These are phyloP conservation scores for Saturnia japonica DNA, from an alignment of 2,888 invertebrate species.

Conservation along the genomic window DNA sequence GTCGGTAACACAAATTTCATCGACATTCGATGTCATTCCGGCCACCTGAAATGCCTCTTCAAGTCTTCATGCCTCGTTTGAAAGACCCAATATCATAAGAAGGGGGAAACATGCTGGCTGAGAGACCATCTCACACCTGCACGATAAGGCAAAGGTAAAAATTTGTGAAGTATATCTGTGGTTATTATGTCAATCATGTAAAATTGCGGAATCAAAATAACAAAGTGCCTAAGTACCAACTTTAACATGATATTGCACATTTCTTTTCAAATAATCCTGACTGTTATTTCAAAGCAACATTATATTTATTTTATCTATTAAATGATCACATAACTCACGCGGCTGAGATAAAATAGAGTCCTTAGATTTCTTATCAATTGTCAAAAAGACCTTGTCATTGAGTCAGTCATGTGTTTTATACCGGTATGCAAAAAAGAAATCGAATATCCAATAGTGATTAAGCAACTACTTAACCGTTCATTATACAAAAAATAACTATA, in stretches of 20 bases:
- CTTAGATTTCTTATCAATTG: slow-evolving; percentile 11
- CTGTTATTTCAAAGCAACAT: neutral
- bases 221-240: no score
- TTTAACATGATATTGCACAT: neutral
- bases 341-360: neutral
- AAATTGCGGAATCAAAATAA: neutral
- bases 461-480: neutral
- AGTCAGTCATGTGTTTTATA: slow-evolving; percentile 9
- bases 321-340: neutral
- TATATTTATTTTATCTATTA: neutral
- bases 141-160: no score
- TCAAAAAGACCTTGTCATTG: slow-evolving; percentile 12
- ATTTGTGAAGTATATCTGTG: no score
- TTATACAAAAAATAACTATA: neutral
- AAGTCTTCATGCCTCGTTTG: no score
- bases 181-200: neutral
- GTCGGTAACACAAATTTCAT: no score
- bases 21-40: no score
- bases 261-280: neutral
- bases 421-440: neutral
- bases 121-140: no score
- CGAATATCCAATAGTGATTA: neutral
- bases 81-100: no score
- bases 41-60: no score
- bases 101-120: no score